phyloP scores from a whole-genome alignment of 2,113 vertebrate species.

The Indri indri region DNA sequence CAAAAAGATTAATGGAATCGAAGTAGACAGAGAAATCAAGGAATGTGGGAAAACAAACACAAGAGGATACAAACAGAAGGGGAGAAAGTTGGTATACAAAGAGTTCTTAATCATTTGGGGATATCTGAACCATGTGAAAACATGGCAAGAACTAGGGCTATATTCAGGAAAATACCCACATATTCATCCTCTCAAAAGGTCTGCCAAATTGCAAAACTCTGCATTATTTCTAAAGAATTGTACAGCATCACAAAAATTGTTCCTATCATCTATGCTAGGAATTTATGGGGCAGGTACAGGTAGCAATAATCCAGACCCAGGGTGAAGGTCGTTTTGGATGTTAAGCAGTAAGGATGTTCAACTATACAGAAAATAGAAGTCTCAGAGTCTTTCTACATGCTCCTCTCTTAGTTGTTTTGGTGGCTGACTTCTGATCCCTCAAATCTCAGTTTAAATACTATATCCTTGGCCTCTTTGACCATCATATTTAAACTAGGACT shows the following conservation, averaged over 20 bases:
- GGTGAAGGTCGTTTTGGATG: not conserved
- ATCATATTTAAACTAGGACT: not conserved
- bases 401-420: not conserved
- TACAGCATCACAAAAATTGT: not conserved
- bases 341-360: not conserved
- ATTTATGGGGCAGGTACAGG: not conserved
- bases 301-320: not conserved
- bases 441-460: not conserved
- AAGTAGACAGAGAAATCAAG: not conserved
- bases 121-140: not conserved
- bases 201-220: not conserved
- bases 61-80: not conserved
- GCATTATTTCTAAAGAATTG: not conserved
- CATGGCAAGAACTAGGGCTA: not conserved
- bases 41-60: not conserved
- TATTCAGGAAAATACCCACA: not conserved
- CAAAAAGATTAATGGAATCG: not conserved
- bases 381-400: not conserved
- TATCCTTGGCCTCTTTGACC: not conserved
- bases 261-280: not conserved
- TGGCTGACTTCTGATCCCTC: not conserved
- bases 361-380: not conserved
- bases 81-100: not conserved
- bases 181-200: not conserved
- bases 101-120: not conserved